Evolutionary conservation across 2,888 invertebrate genomes (phyloP), one percentile per base, ranked within the genome.

Genomic region (Hermaeophaga mercurialis): DNA sequence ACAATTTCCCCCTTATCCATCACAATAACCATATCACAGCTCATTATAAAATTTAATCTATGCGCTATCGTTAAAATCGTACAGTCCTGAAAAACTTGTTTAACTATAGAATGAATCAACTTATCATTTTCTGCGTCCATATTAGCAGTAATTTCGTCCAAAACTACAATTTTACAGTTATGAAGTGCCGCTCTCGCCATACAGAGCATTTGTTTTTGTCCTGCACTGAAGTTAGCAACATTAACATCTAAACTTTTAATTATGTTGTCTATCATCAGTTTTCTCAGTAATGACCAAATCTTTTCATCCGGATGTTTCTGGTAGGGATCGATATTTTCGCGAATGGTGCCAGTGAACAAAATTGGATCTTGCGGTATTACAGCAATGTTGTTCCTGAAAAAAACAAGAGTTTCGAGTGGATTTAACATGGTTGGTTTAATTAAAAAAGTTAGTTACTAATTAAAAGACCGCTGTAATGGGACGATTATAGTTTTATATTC

Each of bases 111-210:
- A 61, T 83, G 82, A n/a, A 83, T 81, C 48, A 82, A 65, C 2
- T 67, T 72, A 65, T 82, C 81, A 12, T 81, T 82, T 62, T 75
- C 72, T 12, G 75, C 75, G 66, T 82, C 82, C 26, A 82, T 80
- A 67, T 81, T 81, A 3, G 82, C 81, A 1, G 82, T 82, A 1
- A 82, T 82, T 71, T 83, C 83, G 63, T 83, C 82, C 22, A 83
- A 67, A 3, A 83, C 75, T 3, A 83, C 69, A 46, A 83, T 78
- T 55, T 74, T 76, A 60, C 78, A 80, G 36, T 75, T 73, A 45
- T 77, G 68, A 4, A 83, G 71, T 41, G 83, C 75, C 3, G 83
- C 82, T 38, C 83, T 69, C 1, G 81, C 82, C 48, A 83, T 72
- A 66, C 82, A 83, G 34, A 83, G 73, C 24, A 83, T 71, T 66